Evolutionary conservation across 92 coral and sea anemone species (phyloP), one percentile per base, ranked within the genome.

Genomic region (Phymanthus crucifer): DNA sequence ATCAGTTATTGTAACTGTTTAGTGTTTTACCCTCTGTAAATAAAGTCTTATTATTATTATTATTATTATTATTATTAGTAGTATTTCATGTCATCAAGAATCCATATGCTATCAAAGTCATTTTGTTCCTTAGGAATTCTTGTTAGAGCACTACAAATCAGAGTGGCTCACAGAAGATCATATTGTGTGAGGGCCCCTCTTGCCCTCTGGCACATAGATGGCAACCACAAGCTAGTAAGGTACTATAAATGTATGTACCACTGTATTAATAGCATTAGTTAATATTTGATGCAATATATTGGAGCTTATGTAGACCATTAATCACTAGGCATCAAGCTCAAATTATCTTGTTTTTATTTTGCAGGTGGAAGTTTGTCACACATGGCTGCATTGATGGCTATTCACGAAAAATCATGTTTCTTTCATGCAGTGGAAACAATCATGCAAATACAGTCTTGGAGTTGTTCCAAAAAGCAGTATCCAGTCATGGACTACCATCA

Each of bases 71-170:
- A n/a, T n/a, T n/a, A n/a, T n/a, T n/a, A n/a, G n/a, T n/a, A n/a
- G n/a, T n/a, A n/a, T n/a, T n/a, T n/a, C n/a, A n/a, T n/a, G n/a
- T n/a, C n/a, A n/a, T n/a, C n/a, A n/a, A n/a, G n/a, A n/a, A n/a
- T n/a, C n/a, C n/a, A n/a, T n/a, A n/a, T n/a, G n/a, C n/a, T n/a
- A n/a, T n/a, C n/a, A n/a, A n/a, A n/a, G n/a, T n/a, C n/a, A n/a
- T n/a, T n/a, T n/a, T n/a, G n/a, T n/a, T n/a, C n/a, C n/a, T n/a
- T n/a, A 74, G 78, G 78, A 45, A 87, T 89, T 77, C 73, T 81
- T 57, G 89, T 90, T 32, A 75, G 94, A 38, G 94, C 89, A 19
- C 90, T 90, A 65, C 94, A 90, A 80, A 80, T 90, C 47, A 89
- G 89, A 23, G 89, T 87, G 52, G 79, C 93, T 33, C 90, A 83